Base-by-base conservation (phyloP, 2,888 invertebrate genomes). In the Tenthredo mesomela region DNA sequence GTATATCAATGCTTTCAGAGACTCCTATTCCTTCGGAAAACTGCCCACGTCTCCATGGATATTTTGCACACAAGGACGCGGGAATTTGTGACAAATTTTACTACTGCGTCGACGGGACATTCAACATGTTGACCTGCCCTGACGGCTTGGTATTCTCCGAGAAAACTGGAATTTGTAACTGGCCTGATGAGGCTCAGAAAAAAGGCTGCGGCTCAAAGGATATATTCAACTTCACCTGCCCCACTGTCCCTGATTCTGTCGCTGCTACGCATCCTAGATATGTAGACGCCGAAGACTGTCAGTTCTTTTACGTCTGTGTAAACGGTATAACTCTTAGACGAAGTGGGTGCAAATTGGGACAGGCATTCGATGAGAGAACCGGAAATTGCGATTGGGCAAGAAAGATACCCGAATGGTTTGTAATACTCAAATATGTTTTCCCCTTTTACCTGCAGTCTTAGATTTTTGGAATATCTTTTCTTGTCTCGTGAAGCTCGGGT, bases 111-210 rank as follows among this genome's bases (percentile, higher is more conserved):
- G 97, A 97, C 91, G 98, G 98, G 5, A 95, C 96, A 93, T 98
- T 96, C 94, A 98, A 98, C 93, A 97, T 97, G 96, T 97, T 98
- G 92, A 97, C 96, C 0, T 98, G 98, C 87, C 98, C 98, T 0
- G 96, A 95, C 73, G 98, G 98, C 0, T 94, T 98, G 84, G 98
- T 98, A 15, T 98, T 98, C 94, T 97, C 97, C 90, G 97, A 97
- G 88, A 97, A 96, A 92, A 97, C 96, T 67, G 98, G 98, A 86
- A 98, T 98, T 89, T 98, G 98, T 93, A 97, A 97, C 29, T 98
- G 98, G 98, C 96, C 98, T 0, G 98, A 98, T 94, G 97, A 98
- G 92, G 98, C 98, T 9, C 97, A 97, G 92, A 97, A 97, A 93
- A 96, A 95, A 91, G 97, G 97, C 18, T 98, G 98, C 92, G 96